These are phyloP conservation scores for Molanna angustata DNA, from an alignment of 2,888 invertebrate species.

Conservation along the genomic window DNA sequence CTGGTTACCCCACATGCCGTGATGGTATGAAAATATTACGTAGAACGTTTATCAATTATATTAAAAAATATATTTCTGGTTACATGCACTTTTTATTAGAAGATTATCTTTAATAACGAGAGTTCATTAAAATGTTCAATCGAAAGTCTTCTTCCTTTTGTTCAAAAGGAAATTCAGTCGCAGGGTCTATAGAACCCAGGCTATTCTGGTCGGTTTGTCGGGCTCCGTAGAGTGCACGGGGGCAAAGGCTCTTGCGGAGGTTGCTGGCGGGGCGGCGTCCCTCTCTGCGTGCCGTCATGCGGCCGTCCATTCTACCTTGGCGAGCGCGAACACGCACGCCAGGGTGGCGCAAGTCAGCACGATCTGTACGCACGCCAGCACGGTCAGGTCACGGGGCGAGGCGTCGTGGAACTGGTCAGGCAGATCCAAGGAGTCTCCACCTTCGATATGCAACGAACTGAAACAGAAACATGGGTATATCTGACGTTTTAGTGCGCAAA, in stretches of 20 bases:
- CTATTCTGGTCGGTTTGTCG: constrained; percentile 22
- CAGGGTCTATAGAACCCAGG: constrained; percentile 34
- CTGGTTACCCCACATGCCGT: too few relatives aligned
- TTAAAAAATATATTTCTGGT: too few relatives aligned
- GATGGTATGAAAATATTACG: too few relatives aligned
- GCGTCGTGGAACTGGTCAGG: constrained; percentile 8
- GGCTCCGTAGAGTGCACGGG: constrained; percentile 21
- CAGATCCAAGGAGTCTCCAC: constrained; percentile 22
- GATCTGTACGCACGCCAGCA: constrained; percentile 28
- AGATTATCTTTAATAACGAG: too few relatives aligned
- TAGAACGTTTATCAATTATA: too few relatives aligned
- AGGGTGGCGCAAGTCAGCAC: constrained; percentile 25
- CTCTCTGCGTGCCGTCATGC: constrained; percentile 22
- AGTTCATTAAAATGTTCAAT: too few relatives aligned
- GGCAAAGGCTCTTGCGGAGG: constrained; percentile 6
- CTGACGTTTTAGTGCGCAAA: too few relatives aligned
- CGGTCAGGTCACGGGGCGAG: constrained; percentile 28
- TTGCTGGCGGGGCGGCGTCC: background rate
- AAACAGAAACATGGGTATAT: constrained; percentile 5
- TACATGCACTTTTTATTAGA: too few relatives aligned
- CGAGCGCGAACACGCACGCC: constrained; percentile 22
- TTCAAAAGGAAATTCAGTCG: background rate
- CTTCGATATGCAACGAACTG: constrained; percentile 31
- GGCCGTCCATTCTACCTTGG: constrained; percentile 23
- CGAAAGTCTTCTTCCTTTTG: too few relatives aligned